Evolutionary conservation across 2,888 invertebrate species (phyloP).

Genomic region (Aproaerema taeniolella): DNA sequence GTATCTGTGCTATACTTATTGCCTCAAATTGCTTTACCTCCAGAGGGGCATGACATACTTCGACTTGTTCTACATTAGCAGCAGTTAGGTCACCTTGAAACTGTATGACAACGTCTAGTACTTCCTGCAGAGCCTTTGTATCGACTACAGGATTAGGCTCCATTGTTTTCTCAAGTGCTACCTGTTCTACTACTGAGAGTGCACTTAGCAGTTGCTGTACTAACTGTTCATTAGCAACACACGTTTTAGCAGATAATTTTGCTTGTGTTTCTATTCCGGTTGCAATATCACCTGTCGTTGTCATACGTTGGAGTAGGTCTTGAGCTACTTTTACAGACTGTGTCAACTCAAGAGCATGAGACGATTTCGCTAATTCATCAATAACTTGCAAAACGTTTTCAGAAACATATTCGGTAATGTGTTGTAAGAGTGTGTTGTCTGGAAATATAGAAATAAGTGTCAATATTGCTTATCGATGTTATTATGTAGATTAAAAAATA

Average conservation of each 20-base stretch:
- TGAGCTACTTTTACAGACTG: neutral
- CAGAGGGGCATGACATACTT: no score
- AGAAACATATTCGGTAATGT: neutral
- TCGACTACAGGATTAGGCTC: neutral
- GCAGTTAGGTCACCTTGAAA: constrained; percentile 2
- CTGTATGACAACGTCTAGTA: neutral
- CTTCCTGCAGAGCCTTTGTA: neutral
- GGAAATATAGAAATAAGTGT: no score
- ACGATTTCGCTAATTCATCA: neutral
- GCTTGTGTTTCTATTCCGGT: neutral
- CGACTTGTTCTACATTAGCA: no score
- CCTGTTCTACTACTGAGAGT: neutral
- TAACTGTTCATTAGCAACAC: neutral
- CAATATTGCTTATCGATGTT: no score
- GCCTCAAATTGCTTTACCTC: no score
- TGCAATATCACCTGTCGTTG: no score
- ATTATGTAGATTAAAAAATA: no score
- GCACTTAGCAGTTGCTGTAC: constrained; percentile 1
- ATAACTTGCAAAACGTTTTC: neutral
- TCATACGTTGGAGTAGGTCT: neutral
- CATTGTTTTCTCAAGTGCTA: neutral
- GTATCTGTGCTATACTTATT: no score
- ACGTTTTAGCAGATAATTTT: neutral
- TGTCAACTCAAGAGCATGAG: neutral
- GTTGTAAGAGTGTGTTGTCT: constrained; percentile 2